Evolutionary conservation across 2,113 vertebrate genomes (phyloP), one percentile per base, ranked within the genome.

Genomic region (Epinephelus fuscoguttatus): DNA sequence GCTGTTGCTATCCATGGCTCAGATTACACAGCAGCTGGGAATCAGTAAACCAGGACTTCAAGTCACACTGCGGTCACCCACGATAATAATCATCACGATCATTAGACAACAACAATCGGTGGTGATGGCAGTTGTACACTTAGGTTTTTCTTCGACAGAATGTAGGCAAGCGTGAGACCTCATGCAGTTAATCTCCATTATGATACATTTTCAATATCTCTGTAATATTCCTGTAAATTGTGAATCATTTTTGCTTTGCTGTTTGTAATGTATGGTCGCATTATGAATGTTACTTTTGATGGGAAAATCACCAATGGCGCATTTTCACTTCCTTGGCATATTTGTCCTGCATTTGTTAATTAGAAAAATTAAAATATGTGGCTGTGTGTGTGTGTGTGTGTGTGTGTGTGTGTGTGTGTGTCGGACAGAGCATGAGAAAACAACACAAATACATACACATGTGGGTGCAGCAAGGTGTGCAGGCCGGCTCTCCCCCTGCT

Each of bases 21-120:
- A 56, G 86, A 87, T 96, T 96, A 92, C 95, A 95, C 69, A 88
- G 90, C 93, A 93, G 92, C 93, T 92, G 89, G 63, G 89, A 88
- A 27, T 63, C 60, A 70, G 88, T 93, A 92, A 94, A 92, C 84
- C 86, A 82, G 90, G 86, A 91, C 89, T 92, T 94, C 88, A 93
- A 94, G 90, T 94, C 92, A 88, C 86, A 92, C 82, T 89, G 67
- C 53, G 62, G 86, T 85, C 88, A 86, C 71, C 49, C 72, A 84
- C 84, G 91, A 93, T 94, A 92, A 92, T 89, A 84, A 91, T 92
- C 66, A 92, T 89, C 77, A 80, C 60, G 72, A 83, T 91, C 78
- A 89, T 92, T 92, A 89, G 69, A 49, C 69, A 63, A 62, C 67
- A 77, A 42, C 63, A 66, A 69, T 75, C 25, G 78, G 76, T 33